Conservation (phyloP, 2,113 vertebrate species). For the Boleophthalmus pectinirostris region DNA sequence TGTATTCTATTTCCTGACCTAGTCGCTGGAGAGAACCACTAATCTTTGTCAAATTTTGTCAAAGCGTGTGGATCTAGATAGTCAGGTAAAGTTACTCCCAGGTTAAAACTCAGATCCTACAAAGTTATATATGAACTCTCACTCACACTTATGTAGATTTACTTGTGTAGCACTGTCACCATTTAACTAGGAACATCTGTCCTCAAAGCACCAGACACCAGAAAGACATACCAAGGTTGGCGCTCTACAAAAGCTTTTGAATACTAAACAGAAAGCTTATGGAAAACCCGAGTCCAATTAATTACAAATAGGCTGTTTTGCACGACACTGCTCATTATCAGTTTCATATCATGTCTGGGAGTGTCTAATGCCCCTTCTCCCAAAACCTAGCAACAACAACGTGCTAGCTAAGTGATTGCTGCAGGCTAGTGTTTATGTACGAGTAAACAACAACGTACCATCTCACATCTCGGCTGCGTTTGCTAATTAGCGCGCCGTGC, state of each 20-base stretch:
- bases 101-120: neutral
- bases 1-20: too few relatives aligned
- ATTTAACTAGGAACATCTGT: constrained; percentile 48
- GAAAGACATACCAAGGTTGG: constrained; percentile 58
- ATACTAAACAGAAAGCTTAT: constrained; percentile 49
- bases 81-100: too few relatives aligned
- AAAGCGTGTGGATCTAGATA: too few relatives aligned
- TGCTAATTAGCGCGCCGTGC: constrained; percentile 46
- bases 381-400: constrained; percentile 36
- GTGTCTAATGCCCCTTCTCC: constrained; percentile 41
- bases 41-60: too few relatives aligned
- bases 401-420: constrained; percentile 27
- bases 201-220: constrained; percentile 45
- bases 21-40: too few relatives aligned
- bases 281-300: constrained; percentile 47
- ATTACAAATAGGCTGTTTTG: constrained; percentile 53
- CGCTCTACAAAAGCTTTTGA: constrained; percentile 34
- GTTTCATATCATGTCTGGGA: constrained; percentile 45
- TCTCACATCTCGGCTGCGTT: constrained; percentile 17
- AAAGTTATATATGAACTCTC: neutral
- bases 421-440: constrained; percentile 33
- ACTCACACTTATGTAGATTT: neutral
- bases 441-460: constrained; percentile 27
- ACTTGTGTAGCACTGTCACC: constrained; percentile 15
- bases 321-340: constrained; percentile 45